phyloP scores from a whole-genome alignment of 2,797 vertebrate genomes.

The Galago senegalensis region DNA sequence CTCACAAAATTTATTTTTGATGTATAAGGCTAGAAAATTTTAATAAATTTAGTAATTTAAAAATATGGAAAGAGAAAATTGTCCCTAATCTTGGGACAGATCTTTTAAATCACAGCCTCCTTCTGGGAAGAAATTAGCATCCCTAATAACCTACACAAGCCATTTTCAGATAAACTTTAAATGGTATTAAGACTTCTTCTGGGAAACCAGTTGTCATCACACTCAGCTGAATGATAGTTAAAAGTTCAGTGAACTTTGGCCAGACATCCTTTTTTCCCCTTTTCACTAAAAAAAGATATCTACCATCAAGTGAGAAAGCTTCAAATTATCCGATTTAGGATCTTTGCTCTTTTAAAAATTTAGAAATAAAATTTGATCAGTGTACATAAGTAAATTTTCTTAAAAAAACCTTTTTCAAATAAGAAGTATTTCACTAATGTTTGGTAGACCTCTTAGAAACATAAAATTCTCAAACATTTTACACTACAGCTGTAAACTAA shows the following conservation, averaged over 20 bases:
- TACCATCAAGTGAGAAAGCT: not conserved
- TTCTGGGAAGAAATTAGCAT: conserved; percentile 79
- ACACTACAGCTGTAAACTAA: not conserved
- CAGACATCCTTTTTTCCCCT: not conserved
- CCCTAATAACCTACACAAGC: conserved; percentile 64
- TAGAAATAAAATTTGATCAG: conserved; percentile 28
- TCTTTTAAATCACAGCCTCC: conserved; percentile 54
- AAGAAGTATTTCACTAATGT: not conserved
- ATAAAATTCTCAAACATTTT: conserved; percentile 35
- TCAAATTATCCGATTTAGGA: not conserved
- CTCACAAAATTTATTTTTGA: not conserved
- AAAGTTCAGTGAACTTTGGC: conserved; percentile 50
- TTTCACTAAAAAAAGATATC: conserved; percentile 20
- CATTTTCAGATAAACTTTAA: conserved; percentile 71
- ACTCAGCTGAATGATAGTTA: conserved; percentile 26
- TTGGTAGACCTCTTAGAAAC: conserved; percentile 15
- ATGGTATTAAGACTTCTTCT: conserved; percentile 71
- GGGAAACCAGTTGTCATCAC: conserved; percentile 63
- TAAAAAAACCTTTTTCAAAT: not conserved
- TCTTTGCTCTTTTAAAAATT: not conserved
- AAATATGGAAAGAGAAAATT: conserved; percentile 38
- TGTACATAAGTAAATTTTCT: not conserved
- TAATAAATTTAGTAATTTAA: conserved; percentile 37
- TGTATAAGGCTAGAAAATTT: not conserved
- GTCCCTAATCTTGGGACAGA: conserved; percentile 33